A percentile compares a stretch with the other conserved stretches of the same genome.
phyloP scores from a whole-genome alignment of 2,888 invertebrate species.

The Andrena minutula region DNA sequence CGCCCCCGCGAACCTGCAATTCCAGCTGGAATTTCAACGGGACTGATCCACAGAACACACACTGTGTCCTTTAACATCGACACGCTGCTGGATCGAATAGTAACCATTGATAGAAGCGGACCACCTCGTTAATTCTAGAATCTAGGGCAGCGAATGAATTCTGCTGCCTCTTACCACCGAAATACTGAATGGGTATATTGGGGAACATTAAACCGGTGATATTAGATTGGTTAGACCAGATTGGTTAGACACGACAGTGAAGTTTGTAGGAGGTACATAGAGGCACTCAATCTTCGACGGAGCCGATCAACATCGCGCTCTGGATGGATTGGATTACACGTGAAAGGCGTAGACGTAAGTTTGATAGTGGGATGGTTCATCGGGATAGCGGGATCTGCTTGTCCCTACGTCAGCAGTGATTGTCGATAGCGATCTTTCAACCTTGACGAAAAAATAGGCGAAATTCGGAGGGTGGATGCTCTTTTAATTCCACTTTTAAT shows the following conservation, averaged over 20 bases:
- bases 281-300: slow-evolving; percentile 34
- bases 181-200: too few relatives aligned
- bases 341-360: slow-evolving; percentile 70
- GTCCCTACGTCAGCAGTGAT: slow-evolving; percentile 48
- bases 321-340: slow-evolving; percentile 63
- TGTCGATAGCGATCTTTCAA: slow-evolving; percentile 7
- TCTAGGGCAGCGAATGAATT: too few relatives aligned
- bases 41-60: slow-evolving; percentile 44
- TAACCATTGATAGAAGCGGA: slow-evolving; percentile 19
- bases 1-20: slow-evolving; percentile 52
- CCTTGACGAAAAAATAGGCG: background rate
- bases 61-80: slow-evolving; percentile 34
- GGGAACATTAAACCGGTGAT: background rate
- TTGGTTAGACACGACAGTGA: slow-evolving; percentile 20
- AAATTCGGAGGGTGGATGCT: background rate
- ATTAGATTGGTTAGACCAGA: background rate
- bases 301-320: slow-evolving; percentile 41
- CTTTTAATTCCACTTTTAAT: background rate
- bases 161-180: too few relatives aligned
- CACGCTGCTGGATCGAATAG: slow-evolving; percentile 9
- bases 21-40: slow-evolving; percentile 55
- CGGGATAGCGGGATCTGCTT: background rate
- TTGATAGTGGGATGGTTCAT: slow-evolving; percentile 44
- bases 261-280: slow-evolving; percentile 26
- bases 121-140: background rate